These are phyloP conservation scores for Entomyzon cyanotis DNA, from an alignment of 2,113 vertebrate species.

Conservation along the genomic window DNA sequence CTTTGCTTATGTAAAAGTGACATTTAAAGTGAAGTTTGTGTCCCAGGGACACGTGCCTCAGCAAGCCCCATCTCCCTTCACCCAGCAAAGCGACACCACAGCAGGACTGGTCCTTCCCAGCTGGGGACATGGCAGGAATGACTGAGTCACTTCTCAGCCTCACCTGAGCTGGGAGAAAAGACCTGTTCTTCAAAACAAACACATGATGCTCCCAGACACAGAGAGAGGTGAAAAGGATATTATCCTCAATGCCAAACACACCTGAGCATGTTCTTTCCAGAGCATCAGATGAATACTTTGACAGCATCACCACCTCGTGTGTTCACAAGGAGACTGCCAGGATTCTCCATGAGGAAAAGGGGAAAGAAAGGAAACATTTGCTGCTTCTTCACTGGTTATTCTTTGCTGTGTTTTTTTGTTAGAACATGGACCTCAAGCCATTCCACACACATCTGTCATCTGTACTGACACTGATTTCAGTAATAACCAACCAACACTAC, in stretches of 20 bases:
- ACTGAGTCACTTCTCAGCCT: background rate
- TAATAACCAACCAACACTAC: background rate
- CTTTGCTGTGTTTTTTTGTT: background rate
- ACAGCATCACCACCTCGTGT: background rate
- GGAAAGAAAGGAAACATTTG: background rate
- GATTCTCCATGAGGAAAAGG: background rate
- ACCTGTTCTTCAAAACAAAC: background rate
- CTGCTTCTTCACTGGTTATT: background rate
- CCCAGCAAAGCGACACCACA: background rate
- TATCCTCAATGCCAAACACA: background rate
- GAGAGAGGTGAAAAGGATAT: background rate
- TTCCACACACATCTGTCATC: background rate
- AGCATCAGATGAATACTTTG: background rate
- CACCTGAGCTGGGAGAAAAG: background rate
- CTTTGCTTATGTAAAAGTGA: background rate
- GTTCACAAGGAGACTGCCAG: background rate
- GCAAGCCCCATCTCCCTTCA: background rate
- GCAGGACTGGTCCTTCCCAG: background rate
- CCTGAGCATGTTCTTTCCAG: background rate
- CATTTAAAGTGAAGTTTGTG: background rate
- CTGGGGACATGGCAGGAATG: background rate
- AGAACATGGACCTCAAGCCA: rapidly evolving
- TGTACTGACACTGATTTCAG: background rate
- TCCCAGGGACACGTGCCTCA: background rate
- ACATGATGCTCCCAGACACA: background rate